These are phyloP conservation scores for Monochamus saltuarius DNA, from an alignment of 1,140 invertebrate species.

Conservation along the genomic window DNA sequence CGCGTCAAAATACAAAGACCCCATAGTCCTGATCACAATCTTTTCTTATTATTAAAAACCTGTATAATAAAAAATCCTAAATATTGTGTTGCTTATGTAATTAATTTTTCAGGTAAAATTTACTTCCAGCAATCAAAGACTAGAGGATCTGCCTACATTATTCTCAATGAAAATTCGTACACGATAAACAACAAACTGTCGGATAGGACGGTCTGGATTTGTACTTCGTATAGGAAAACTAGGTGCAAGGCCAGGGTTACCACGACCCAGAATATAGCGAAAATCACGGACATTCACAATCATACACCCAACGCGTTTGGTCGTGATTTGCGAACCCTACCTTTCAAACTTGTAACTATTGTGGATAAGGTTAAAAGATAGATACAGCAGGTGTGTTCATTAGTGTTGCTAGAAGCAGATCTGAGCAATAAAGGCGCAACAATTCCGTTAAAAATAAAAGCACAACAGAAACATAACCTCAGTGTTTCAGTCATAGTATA, in stretches of 20 bases:
- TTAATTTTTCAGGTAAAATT: constrained; percentile 14
- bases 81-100: neutral
- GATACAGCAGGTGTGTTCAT: too few species aligned
- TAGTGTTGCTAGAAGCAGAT: too few species aligned
- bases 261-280: constrained; percentile 22
- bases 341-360: constrained; percentile 17
- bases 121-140: constrained; percentile 9
- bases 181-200: constrained; percentile 6
- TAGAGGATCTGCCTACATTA: constrained; percentile 13
- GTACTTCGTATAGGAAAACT: constrained; percentile 22
- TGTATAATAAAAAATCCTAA: too few species aligned
- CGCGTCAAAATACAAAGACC: too few species aligned
- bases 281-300: constrained; percentile 26
- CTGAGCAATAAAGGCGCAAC: too few species aligned
- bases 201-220: constrained; percentile 27
- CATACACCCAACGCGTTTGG: constrained; percentile 16
- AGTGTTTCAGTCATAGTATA: too few species aligned
- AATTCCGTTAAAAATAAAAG: too few species aligned
- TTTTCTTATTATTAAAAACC: too few species aligned
- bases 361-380: neutral
- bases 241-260: constrained; percentile 24
- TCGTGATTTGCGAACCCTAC: constrained; percentile 15
- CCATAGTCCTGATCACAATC: too few species aligned
- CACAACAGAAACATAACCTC: too few species aligned
- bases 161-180: constrained; percentile 10